Percentiles rank a stretch among this genome's conserved stretches.
Conservation (phyloP, 2,888 invertebrate genomes). For the Nomada fabriciana region DNA sequence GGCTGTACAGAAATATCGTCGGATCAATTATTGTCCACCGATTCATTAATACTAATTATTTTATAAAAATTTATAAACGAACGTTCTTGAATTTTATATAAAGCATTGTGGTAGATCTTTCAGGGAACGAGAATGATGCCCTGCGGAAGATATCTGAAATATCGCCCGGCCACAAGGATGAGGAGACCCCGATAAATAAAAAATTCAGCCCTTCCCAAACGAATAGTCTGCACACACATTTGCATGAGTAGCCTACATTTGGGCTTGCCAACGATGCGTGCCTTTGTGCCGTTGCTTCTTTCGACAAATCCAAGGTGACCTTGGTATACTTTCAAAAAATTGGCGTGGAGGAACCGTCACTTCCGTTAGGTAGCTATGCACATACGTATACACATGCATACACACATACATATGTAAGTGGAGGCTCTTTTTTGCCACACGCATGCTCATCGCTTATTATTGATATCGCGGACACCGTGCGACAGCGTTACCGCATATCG, state of each 20-base stretch:
- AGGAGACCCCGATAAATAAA: background rate
- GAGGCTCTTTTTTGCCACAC: constrained; percentile 59
- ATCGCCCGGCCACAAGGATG: background rate
- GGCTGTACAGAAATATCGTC: background rate
- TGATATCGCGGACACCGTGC: constrained; percentile 58
- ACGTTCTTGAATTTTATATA: background rate
- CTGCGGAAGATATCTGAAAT: background rate
- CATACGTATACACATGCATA: too few species aligned
- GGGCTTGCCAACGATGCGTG: background rate
- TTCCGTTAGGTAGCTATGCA: constrained; percentile 35
- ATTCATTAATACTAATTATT: background rate
- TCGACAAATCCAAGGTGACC: constrained; percentile 47
- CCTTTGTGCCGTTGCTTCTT: constrained; percentile 15
- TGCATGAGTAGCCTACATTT: constrained; percentile 4
- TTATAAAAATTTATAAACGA: background rate
- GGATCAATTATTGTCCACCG: too few species aligned
- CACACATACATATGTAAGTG: constrained; percentile 15
- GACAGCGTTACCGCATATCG: constrained; percentile 65
- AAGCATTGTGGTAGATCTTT: background rate
- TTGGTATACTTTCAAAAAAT: constrained; percentile 54
- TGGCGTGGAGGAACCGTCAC: constrained; percentile 33
- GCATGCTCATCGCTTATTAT: constrained; percentile 64
- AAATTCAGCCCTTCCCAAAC: background rate
- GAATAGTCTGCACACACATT: background rate
- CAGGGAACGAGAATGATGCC: background rate